Evolutionary conservation across 35 echinoderm and acorn worm genomes (phyloP).

Genomic region (Ophioderma brevispina): DNA sequence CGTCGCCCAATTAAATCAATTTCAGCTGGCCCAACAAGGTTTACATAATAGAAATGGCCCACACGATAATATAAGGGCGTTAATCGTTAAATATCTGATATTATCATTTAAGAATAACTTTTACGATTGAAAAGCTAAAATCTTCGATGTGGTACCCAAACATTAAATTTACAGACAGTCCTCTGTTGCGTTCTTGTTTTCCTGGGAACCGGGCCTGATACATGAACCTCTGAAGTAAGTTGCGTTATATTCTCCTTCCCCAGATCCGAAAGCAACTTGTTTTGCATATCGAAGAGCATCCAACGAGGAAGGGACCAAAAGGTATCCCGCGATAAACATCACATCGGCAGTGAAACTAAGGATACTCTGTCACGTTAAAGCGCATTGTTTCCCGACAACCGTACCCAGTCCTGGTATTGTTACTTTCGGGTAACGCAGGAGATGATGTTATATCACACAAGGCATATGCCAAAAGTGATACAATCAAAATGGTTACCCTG

Average conservation of each 20-base stretch:
- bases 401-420: background rate
- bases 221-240: slow-evolving; percentile 8
- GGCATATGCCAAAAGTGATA: too few relatives aligned
- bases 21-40: too few relatives aligned
- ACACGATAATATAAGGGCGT: too few relatives aligned
- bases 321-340: slow-evolving; percentile 17
- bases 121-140: too few relatives aligned
- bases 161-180: slow-evolving; percentile 54
- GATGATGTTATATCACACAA: background rate
- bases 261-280: background rate
- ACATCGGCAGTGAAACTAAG: background rate
- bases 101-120: too few relatives aligned
- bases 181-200: background rate
- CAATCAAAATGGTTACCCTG: too few relatives aligned
- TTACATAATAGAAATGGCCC: too few relatives aligned
- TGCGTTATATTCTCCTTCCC: slow-evolving; percentile 11
- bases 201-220: background rate
- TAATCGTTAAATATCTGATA: too few relatives aligned
- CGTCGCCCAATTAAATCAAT: too few relatives aligned
- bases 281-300: background rate
- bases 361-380: background rate
- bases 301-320: background rate
- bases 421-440: background rate
- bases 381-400: background rate
- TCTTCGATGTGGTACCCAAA: slow-evolving; percentile 22